These are phyloP conservation scores for Helicoverpa zea DNA, from an alignment of 1,140 invertebrate genomes.

Conservation along the genomic window DNA sequence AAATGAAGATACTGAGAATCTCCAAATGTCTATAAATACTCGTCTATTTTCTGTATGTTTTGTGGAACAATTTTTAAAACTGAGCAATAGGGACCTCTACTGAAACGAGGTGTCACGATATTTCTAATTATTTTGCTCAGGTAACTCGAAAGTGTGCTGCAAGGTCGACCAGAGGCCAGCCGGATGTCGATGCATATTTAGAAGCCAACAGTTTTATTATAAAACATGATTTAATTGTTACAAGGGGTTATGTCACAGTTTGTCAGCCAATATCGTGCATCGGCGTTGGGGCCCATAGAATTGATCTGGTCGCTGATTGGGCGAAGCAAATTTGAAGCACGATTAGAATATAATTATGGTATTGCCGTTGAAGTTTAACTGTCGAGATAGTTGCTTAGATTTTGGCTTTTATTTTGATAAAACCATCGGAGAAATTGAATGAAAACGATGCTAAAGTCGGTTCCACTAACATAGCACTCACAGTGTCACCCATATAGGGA, in stretches of 20 bases:
- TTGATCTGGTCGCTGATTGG: conserved; percentile 9
- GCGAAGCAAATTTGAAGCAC: background rate
- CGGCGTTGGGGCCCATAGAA: conserved; percentile 5
- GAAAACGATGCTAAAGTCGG: too few species aligned
- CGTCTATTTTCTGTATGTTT: too few species aligned
- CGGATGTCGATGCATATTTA: conserved; percentile 55
- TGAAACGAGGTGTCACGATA: background rate
- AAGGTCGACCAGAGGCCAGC: conserved; percentile 72
- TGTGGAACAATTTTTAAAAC: too few species aligned
- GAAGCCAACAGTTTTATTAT: conserved; percentile 37
- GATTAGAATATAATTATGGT: background rate
- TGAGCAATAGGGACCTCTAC: background rate
- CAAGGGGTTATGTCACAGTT: conserved; percentile 29
- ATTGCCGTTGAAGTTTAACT: background rate
- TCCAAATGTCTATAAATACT: too few species aligned
- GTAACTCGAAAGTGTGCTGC: conserved; percentile 68
- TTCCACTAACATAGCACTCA: too few species aligned
- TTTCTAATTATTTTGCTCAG: conserved; percentile 41
- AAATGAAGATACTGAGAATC: too few species aligned
- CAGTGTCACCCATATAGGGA: too few species aligned
- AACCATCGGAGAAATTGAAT: too few species aligned
- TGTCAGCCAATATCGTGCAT: conserved; percentile 24
- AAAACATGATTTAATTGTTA: conserved; percentile 45
- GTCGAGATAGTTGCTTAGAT: too few species aligned
- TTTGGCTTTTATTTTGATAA: too few species aligned